Percentiles rank a stretch among this genome's conserved stretches.
phyloP scores from a whole-genome alignment of 2,888 invertebrate species.

The Pyrrhia umbra region DNA sequence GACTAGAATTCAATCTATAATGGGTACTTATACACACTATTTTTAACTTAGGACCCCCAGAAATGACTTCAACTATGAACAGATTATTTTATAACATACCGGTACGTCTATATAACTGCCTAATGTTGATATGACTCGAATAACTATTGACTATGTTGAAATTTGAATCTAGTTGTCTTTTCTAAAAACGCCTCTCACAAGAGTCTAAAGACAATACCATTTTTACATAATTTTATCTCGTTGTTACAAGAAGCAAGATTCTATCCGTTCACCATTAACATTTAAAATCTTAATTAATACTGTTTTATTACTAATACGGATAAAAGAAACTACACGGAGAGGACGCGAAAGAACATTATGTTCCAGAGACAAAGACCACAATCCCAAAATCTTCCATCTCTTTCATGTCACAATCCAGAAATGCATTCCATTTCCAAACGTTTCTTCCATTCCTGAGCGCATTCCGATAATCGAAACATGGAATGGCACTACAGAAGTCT shows the following conservation, averaged over 20 bases:
- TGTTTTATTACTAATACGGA: constrained; percentile 75
- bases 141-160: constrained; percentile 82
- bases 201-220: constrained; percentile 48
- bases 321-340: constrained; percentile 73
- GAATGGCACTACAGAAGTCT: constrained; percentile 65
- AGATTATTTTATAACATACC: constrained; percentile 43
- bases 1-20: constrained; percentile 35
- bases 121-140: constrained; percentile 84
- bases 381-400: constrained; percentile 52
- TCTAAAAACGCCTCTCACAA: constrained; percentile 65
- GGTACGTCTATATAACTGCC: constrained; percentile 65
- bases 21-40: constrained; percentile 22
- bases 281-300: constrained; percentile 80
- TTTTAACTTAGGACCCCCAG: constrained; percentile 54
- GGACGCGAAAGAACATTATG: constrained; percentile 64
- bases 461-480: constrained; percentile 58
- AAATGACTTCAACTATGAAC: constrained; percentile 66
- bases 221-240: constrained; percentile 60
- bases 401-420: constrained; percentile 60
- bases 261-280: constrained; percentile 63
- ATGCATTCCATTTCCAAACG: constrained; percentile 61
- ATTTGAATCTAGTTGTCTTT: constrained; percentile 78
- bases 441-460: constrained; percentile 59
- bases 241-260: constrained; percentile 66
- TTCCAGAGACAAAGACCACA: constrained; percentile 57